Evolutionary conservation across 2,797 vertebrate species (phyloP).

Genomic region (Halcyon leucocephala): DNA sequence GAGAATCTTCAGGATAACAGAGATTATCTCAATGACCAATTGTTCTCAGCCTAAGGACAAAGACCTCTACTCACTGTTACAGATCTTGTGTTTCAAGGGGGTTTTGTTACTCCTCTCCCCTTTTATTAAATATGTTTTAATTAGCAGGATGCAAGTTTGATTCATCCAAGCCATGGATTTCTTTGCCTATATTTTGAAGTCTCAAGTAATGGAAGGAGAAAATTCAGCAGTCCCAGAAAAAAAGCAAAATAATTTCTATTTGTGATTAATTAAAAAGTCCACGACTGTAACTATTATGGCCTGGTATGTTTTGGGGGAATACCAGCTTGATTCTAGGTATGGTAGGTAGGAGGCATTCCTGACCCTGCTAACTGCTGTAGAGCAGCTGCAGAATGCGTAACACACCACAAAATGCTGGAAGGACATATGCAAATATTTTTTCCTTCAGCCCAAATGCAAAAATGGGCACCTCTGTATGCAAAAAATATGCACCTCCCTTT

Average conservation of each 20-base stretch:
- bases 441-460: background rate
- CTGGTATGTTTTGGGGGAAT: background rate
- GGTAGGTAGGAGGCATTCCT: background rate
- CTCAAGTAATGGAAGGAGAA: background rate
- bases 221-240: background rate
- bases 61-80: background rate
- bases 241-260: background rate
- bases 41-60: background rate
- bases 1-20: background rate
- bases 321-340: background rate
- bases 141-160: background rate
- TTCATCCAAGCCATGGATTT: background rate
- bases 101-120: background rate
- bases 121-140: background rate
- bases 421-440: background rate
- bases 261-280: background rate
- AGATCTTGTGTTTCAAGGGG: background rate
- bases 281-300: background rate
- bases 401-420: background rate
- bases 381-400: background rate
- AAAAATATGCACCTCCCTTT: background rate
- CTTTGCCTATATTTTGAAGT: background rate
- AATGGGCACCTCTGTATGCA: background rate
- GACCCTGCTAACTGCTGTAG: background rate
- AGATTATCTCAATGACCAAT: background rate